Conservation (phyloP, 2,888 invertebrate genomes). For the Coecobrya sp. region DNA sequence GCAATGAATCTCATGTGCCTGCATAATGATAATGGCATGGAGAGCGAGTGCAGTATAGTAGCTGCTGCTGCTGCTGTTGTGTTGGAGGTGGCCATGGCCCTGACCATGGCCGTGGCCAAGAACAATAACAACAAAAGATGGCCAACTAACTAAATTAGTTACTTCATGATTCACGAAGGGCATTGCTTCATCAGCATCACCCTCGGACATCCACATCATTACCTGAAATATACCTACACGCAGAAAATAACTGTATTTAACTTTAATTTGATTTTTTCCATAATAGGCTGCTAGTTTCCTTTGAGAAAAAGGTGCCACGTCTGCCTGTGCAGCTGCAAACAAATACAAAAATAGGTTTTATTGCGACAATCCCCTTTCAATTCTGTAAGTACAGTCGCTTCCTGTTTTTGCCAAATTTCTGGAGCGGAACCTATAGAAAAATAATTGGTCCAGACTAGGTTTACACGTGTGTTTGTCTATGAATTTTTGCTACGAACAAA, state of each 20-base stretch:
- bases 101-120: slow-evolving; percentile 72
- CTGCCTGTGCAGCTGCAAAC: too few relatives aligned
- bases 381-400: background rate
- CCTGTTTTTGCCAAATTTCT: slow-evolving; percentile 14
- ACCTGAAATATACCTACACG: background rate
- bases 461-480: background rate
- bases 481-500: background rate
- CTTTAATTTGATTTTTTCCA: too few relatives aligned
- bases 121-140: slow-evolving; percentile 58
- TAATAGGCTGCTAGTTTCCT: too few relatives aligned
- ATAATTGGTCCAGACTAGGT: slow-evolving; percentile 32
- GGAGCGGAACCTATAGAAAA: slow-evolving; percentile 33
- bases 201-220: background rate
- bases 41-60: background rate
- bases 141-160: slow-evolving; percentile 64
- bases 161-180: slow-evolving; percentile 70
- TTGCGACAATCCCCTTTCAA: background rate
- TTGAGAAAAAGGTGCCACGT: too few relatives aligned
- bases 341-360: background rate
- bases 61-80: background rate
- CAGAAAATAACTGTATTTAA: too few relatives aligned
- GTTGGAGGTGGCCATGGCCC: slow-evolving; percentile 53
- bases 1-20: background rate
- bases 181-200: background rate
- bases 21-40: background rate